A percentile compares a stretch with the other conserved stretches of the same genome.
Evolutionary conservation across 2,888 invertebrate genomes (phyloP).

Genomic region (Cepaea hortensis): DNA sequence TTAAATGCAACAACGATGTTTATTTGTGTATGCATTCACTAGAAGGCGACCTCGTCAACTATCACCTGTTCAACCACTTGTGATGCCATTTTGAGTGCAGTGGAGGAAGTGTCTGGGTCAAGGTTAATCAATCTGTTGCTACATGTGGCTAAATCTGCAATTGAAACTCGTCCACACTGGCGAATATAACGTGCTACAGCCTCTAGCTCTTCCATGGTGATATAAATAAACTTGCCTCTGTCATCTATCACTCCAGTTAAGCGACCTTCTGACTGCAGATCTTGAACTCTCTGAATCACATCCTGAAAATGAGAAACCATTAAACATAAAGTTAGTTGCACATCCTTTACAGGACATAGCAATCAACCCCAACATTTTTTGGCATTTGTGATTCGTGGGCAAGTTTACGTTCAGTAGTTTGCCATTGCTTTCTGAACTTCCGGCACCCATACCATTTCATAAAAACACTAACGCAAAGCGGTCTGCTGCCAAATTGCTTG

Average conservation of each 20-base stretch:
- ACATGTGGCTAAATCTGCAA: constrained; percentile 93
- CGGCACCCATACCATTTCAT: no score
- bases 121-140: constrained; percentile 94
- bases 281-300: constrained; percentile 84
- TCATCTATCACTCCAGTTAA: constrained; percentile 98
- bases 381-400: no score
- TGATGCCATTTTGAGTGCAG: constrained; percentile 36
- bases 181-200: constrained; percentile 95
- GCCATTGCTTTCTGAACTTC: no score
- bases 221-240: constrained; percentile 98
- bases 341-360: no score
- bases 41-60: constrained; percentile 19
- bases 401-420: no score
- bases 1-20: background rate
- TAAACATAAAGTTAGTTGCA: no score
- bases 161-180: constrained; percentile 94
- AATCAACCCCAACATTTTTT: no score
- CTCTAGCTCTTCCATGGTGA: constrained; percentile 91
- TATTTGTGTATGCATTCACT: background rate
- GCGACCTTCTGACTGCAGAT: constrained; percentile 87
- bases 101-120: constrained; percentile 75
- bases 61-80: constrained; percentile 32
- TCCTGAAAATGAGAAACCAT: constrained; percentile 68
- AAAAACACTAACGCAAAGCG: no score
- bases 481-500: no score